Evolutionary conservation across 2,113 vertebrate species (phyloP).

Genomic region (Tamias sibiricus): DNA sequence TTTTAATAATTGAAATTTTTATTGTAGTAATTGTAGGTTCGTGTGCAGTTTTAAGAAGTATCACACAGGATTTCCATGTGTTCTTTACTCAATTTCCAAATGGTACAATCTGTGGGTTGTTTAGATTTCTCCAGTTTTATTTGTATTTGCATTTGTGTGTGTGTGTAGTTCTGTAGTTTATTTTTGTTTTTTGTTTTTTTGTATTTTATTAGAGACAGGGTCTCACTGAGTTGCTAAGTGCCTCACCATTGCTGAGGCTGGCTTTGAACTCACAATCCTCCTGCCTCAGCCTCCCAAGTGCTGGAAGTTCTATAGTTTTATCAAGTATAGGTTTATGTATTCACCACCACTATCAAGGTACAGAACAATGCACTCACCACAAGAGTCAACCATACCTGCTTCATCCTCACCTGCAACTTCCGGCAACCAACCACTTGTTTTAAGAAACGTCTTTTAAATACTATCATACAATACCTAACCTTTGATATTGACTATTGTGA

Average conservation of each 20-base stretch:
- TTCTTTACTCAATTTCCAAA: background rate
- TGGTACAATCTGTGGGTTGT: too few species aligned
- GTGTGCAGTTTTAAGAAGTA: background rate
- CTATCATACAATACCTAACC: background rate
- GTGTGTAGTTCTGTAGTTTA: too few species aligned
- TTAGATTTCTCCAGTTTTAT: background rate
- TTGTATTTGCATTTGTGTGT: background rate
- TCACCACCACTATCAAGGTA: background rate
- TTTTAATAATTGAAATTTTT: conserved; percentile 38
- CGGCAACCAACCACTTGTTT: background rate
- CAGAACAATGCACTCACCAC: background rate
- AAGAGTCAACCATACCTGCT: background rate
- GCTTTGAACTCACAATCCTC: too few species aligned
- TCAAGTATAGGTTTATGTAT: background rate
- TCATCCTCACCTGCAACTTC: background rate
- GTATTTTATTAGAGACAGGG: too few species aligned
- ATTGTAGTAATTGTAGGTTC: background rate
- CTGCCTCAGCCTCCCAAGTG: too few species aligned
- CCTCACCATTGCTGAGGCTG: too few species aligned
- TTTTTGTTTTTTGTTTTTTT: too few species aligned
- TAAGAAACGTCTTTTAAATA: background rate
- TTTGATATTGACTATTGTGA: background rate
- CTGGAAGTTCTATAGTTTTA: background rate
- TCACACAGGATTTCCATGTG: background rate
- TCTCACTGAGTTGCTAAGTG: too few species aligned